A percentile compares a stretch with the other conserved stretches of the same genome.
These are phyloP conservation scores for Pollicipes pollicipes DNA, from an alignment of 1,140 invertebrate genomes.

Conservation along the genomic window DNA sequence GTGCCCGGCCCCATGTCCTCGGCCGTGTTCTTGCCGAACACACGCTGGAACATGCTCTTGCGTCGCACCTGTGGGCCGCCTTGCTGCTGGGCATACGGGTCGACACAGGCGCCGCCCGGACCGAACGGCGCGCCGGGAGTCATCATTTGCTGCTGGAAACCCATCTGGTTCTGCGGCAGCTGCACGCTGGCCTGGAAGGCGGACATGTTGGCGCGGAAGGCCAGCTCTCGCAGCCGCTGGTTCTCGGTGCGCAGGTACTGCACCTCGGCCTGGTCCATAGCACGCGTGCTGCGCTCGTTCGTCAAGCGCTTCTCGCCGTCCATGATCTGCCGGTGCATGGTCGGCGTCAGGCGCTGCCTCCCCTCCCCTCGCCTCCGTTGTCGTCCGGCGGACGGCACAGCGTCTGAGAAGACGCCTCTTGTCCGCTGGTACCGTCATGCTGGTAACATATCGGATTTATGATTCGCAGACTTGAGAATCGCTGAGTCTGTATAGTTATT, in stretches of 20 bases:
- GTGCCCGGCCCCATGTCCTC: background rate
- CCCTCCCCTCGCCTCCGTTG: too few relatives aligned
- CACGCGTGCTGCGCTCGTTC: background rate
- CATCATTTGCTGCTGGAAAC: too few relatives aligned
- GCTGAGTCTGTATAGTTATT: too few relatives aligned
- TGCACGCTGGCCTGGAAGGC: background rate
- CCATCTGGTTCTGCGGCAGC: background rate
- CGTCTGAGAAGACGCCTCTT: too few relatives aligned
- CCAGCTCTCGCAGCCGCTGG: background rate
- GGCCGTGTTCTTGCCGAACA: background rate
- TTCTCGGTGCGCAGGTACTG: background rate
- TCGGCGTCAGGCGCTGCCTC: too few relatives aligned
- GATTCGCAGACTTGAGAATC: too few relatives aligned
- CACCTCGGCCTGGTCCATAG: background rate
- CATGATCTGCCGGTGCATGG: too few relatives aligned
- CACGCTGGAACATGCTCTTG: background rate
- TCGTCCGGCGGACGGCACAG: too few relatives aligned
- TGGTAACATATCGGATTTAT: too few relatives aligned
- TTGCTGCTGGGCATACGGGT: too few relatives aligned
- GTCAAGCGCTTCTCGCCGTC: background rate
- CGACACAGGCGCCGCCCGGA: background rate
- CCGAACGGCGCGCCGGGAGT: too few relatives aligned
- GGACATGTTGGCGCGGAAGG: background rate
- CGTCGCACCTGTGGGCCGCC: background rate
- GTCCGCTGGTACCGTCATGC: too few relatives aligned